phyloP scores from a whole-genome alignment of 2,888 invertebrate genomes.

The Ceratothoa steindachneri region DNA sequence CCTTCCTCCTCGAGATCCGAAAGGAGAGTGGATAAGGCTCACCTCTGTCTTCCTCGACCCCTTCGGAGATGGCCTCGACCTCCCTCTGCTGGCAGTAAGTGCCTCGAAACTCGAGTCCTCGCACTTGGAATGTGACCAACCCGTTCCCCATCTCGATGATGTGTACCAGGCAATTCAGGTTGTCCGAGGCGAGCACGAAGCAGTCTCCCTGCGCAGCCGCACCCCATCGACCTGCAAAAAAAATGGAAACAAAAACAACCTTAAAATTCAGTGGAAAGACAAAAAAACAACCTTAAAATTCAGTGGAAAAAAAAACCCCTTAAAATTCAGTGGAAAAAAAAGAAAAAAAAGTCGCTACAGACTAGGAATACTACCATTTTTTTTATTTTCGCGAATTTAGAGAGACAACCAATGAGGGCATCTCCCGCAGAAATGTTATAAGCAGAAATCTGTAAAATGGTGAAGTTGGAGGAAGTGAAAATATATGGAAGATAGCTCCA shows the following conservation, averaged over 20 bases:
- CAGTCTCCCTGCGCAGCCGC: conserved; percentile 95
- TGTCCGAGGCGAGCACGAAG: conserved; percentile 95
- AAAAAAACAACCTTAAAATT: conserved; percentile 1
- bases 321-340: too few species aligned
- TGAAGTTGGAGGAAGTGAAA: too few species aligned
- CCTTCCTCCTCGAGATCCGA: too few species aligned
- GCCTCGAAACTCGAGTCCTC: conserved; percentile 94
- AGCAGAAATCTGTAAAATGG: too few species aligned
- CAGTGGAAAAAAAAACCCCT: conserved; percentile 23
- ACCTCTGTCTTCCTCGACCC: conserved; percentile 92
- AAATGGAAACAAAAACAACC: too few species aligned
- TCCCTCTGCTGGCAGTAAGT: conserved; percentile 99
- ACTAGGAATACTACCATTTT: too few species aligned
- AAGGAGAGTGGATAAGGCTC: too few species aligned
- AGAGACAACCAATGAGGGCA: too few species aligned
- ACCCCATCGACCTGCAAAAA: conserved; percentile 74
- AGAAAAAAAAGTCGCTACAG: too few species aligned
- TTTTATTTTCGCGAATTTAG: too few species aligned
- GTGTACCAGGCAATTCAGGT: conserved; percentile 95
- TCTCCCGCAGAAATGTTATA: too few species aligned
- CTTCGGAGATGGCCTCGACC: conserved; percentile 97
- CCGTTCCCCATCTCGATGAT: conserved; percentile 97
- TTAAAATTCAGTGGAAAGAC: neutral
- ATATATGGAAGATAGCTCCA: too few species aligned
- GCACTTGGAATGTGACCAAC: conserved; percentile 91